Evolutionary conservation across 2,797 vertebrate species (phyloP).

Genomic region (Myotis findleyi): DNA sequence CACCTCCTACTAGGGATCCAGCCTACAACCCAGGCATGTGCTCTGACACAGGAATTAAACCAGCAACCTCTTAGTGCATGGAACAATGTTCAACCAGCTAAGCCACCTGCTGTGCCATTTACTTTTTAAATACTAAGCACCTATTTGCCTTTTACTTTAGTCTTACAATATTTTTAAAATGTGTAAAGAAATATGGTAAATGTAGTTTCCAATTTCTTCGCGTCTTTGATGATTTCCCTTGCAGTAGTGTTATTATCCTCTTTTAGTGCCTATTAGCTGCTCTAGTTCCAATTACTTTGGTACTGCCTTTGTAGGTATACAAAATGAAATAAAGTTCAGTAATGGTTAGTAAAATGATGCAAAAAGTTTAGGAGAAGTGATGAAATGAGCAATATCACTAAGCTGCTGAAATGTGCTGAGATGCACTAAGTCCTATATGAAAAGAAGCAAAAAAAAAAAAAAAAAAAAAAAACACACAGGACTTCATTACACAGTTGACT

Average conservation of each 20-base stretch:
- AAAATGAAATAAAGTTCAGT: not conserved
- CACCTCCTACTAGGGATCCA: not conserved
- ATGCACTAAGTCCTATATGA: slow-evolving; percentile 72
- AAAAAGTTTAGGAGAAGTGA: slow-evolving; percentile 61
- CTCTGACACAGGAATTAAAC: not conserved
- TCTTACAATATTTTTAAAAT: not conserved
- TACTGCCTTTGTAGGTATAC: not conserved
- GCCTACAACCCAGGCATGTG: not conserved
- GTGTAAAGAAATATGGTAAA: not conserved
- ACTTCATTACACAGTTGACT: slow-evolving; percentile 83
- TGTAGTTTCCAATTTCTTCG: not conserved
- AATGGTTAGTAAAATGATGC: slow-evolving; percentile 38
- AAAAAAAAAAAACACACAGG: slow-evolving; percentile 47
- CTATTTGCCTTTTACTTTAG: not conserved
- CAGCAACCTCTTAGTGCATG: not conserved
- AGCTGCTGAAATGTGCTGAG: slow-evolving; percentile 1
- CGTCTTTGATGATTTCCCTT: not conserved
- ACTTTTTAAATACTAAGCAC: not conserved
- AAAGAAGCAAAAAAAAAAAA: slow-evolving; percentile 75
- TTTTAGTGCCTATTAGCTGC: not conserved
- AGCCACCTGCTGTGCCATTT: not conserved
- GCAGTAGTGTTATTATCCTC: not conserved
- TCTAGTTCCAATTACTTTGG: not conserved
- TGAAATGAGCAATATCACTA: slow-evolving; percentile 58
- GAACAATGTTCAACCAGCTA: not conserved